Evolutionary conservation across 2,113 vertebrate genomes (phyloP).

Genomic region (Dasyornis broadbenti): DNA sequence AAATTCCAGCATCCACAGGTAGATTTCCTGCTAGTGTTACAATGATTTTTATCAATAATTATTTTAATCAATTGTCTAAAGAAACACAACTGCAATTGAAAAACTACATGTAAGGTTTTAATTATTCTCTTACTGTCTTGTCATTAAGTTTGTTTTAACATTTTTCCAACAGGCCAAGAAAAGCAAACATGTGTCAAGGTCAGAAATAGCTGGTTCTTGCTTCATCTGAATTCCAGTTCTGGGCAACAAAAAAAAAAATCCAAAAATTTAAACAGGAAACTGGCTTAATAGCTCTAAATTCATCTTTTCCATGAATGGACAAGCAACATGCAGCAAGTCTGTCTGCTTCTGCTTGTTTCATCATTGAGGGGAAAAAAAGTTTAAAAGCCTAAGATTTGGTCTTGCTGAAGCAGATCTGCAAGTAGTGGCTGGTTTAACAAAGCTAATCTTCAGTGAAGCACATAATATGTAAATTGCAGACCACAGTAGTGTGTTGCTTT

Average conservation of each 20-base stretch:
- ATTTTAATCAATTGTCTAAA: background rate
- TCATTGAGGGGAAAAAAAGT: background rate
- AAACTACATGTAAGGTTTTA: background rate
- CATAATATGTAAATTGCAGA: background rate
- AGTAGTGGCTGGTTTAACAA: background rate
- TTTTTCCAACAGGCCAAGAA: conserved; percentile 38
- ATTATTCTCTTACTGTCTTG: background rate
- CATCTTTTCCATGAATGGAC: background rate
- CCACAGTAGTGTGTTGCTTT: background rate
- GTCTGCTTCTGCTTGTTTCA: background rate
- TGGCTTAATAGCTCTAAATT: background rate
- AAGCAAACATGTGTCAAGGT: conserved; percentile 34
- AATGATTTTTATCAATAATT: background rate
- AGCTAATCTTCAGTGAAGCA: background rate
- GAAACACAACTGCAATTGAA: background rate
- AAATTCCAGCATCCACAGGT: background rate
- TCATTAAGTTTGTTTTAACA: background rate
- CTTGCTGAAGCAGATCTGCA: background rate
- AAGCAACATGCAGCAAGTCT: background rate
- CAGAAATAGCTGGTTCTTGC: background rate
- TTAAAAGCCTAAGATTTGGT: background rate
- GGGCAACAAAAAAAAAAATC: background rate
- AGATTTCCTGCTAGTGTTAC: background rate
- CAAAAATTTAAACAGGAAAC: conserved; percentile 20
- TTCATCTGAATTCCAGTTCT: conserved; percentile 37